Base-by-base conservation (phyloP, 2,113 vertebrate species). In the Calidris pygmaea region DNA sequence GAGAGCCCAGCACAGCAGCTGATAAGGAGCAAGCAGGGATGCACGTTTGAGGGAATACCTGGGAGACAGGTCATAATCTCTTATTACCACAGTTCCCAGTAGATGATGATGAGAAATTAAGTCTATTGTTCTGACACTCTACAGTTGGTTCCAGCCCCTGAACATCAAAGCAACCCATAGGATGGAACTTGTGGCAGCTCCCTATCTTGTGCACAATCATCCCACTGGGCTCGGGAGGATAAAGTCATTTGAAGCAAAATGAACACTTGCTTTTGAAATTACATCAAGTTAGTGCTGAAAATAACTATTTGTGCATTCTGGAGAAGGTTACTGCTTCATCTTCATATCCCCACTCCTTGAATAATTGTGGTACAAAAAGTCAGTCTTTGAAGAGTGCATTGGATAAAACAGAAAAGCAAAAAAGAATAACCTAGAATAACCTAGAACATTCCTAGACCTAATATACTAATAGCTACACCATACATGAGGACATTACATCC, bases 71-170 rank as follows among this genome's bases (percentile, higher is more conserved):
- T 68, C 67, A 86, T 78, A 91, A 78, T 75, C 66, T 89, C 75
- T 84, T 90, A 95, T 47, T 73, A 85, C 58, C 35, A 56, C n/a
- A 68, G 30, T 14, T 94, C 47, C 71, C 86, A 85, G 63, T 89
- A 92, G 76, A 66, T 45, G 43, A 87, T 34, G 30, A 81, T 27
- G 63, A 95, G 56, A 89, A 93, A 94, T 96, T 53, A 95, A 62
- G 77, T 63, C 68, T 20, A 62, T 39, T 93, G 34, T 53, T 92
- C 75, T 77, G 65, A 90, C 78, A 81, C 3, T 11, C 62, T 14
- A 23, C 7, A 74, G 29, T n/a, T 85, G 76, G 48, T n/a, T 96
- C 37, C 73, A 96, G 43, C 55, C 83, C 47, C 58, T 70, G 74
- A 41, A 68, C 29, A 94, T 67, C 73, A 92, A 84, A 91, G 52